Conservation (phyloP, 1,140 invertebrate species). For the Drosophila miranda region DNA sequence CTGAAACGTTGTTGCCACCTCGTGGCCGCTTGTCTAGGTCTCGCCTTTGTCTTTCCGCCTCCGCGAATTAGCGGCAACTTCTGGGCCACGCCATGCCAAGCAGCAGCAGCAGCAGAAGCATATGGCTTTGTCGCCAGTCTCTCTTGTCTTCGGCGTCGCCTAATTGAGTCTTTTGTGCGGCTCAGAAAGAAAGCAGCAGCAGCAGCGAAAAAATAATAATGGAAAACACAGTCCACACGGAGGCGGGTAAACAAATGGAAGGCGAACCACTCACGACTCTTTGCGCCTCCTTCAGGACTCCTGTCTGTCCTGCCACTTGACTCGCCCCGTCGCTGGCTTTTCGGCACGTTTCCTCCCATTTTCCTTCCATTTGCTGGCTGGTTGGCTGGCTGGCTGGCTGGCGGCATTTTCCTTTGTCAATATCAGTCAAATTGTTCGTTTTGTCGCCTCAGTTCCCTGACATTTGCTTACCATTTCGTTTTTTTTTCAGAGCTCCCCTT, state of each 20-base stretch:
- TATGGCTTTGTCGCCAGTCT: constrained; percentile 49
- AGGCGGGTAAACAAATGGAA: constrained; percentile 45
- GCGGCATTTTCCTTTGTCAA: constrained; percentile 51
- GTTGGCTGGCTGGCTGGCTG: neutral
- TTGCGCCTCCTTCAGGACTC: constrained; percentile 17
- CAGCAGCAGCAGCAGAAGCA: constrained; percentile 10
- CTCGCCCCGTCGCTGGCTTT: constrained; percentile 16
- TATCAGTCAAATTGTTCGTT: constrained; percentile 45
- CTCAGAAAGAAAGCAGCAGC: constrained; percentile 27
- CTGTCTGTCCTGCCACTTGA: constrained; percentile 29
- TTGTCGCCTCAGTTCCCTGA: constrained; percentile 15
- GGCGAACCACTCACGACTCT: constrained; percentile 27
- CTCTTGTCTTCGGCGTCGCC: constrained; percentile 43
- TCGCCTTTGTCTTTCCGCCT: constrained; percentile 23
- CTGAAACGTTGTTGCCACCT: constrained; percentile 1
- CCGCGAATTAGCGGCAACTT: constrained; percentile 44
- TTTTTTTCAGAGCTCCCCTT: constrained; percentile 35
- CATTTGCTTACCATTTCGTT: constrained; percentile 45
- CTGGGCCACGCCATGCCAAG: constrained; percentile 26
- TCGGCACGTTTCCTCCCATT: constrained; percentile 23
- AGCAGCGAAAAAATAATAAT: constrained; percentile 11
- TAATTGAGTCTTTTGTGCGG: constrained; percentile 57
- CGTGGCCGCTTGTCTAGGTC: constrained; percentile 44
- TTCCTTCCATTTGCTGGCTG: constrained; percentile 5
- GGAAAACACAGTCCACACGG: constrained; percentile 24